A percentile compares a stretch with the other conserved stretches of the same genome.
These are phyloP conservation scores for Cirrhinus molitorella DNA, from an alignment of 2,797 vertebrate species.

Conservation along the genomic window DNA sequence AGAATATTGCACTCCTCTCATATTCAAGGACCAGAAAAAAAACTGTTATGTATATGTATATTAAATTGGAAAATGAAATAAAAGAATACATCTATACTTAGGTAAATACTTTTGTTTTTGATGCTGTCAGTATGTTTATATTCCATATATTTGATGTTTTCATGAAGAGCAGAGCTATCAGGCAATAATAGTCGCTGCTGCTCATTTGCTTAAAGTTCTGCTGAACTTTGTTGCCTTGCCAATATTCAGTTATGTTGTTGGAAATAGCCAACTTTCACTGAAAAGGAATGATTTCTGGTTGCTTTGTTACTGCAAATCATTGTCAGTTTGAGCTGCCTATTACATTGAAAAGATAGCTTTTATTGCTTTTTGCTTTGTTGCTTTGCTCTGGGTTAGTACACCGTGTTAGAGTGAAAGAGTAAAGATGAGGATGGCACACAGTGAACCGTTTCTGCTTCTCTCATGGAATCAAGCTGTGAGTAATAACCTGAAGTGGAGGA, in stretches of 20 bases:
- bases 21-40: too few species aligned
- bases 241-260: not conserved
- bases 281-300: constrained; percentile 30
- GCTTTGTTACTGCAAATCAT: constrained; percentile 1
- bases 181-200: not conserved
- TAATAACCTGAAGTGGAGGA: constrained; percentile 58
- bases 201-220: not conserved
- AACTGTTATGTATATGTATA: too few species aligned
- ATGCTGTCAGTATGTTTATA: too few species aligned
- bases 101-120: too few species aligned
- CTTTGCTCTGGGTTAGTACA: not conserved
- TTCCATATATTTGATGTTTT: not conserved
- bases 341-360: not conserved
- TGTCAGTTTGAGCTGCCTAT: constrained; percentile 15
- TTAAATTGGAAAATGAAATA: too few species aligned
- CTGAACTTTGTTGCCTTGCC: not conserved
- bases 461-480: constrained; percentile 44
- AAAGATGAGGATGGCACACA: constrained; percentile 26
- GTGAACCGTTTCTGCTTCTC: constrained; percentile 33
- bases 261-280: not conserved
- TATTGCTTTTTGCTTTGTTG: constrained; percentile 1
- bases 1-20: too few species aligned
- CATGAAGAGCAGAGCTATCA: not conserved
- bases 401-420: not conserved
- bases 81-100: too few species aligned